Percentiles rank a stretch among this genome's conserved stretches.
phyloP scores from a whole-genome alignment of 2,888 invertebrate species.

The Dastarcus helophoroides region DNA sequence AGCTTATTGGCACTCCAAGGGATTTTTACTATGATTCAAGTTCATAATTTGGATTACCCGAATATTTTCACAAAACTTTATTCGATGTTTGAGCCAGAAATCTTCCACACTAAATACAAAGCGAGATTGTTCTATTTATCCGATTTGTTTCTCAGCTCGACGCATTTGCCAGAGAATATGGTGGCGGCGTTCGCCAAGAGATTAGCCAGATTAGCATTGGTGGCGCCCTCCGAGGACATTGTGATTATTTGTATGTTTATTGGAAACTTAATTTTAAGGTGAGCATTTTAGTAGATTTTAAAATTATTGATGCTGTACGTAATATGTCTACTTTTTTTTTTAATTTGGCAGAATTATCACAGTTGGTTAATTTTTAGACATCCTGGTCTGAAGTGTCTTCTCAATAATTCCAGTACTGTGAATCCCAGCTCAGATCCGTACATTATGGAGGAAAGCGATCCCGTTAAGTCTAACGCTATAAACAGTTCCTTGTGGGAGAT shows the following conservation, averaged over 20 bases:
- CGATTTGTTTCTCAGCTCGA: conserved; percentile 85
- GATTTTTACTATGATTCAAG: conserved; percentile 77
- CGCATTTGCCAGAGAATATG: conserved; percentile 83
- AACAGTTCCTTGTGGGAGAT: conserved; percentile 92
- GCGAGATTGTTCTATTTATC: conserved; percentile 78
- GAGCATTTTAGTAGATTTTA: neutral
- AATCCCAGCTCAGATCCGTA: conserved; percentile 65
- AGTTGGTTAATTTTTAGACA: too few species aligned
- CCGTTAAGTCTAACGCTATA: conserved; percentile 66
- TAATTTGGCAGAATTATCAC: neutral
- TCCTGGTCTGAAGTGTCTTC: conserved; percentile 61
- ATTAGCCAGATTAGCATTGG: conserved; percentile 68
- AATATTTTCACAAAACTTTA: conserved; percentile 93
- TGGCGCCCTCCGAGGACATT: conserved; percentile 72
- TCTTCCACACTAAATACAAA: conserved; percentile 85
- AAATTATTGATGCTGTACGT: neutral
- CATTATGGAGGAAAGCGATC: conserved; percentile 69
- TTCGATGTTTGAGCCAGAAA: conserved; percentile 81
- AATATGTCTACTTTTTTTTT: neutral
- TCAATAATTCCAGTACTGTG: conserved; percentile 42
- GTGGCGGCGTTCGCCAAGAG: conserved; percentile 92
- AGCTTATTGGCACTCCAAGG: conserved; percentile 87
- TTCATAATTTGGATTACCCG: conserved; percentile 90
- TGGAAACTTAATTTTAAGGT: conserved; percentile 62
- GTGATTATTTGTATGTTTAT: conserved; percentile 69